Conservation (phyloP, 2,797 vertebrate genomes). For the Monodelphis domestica region DNA sequence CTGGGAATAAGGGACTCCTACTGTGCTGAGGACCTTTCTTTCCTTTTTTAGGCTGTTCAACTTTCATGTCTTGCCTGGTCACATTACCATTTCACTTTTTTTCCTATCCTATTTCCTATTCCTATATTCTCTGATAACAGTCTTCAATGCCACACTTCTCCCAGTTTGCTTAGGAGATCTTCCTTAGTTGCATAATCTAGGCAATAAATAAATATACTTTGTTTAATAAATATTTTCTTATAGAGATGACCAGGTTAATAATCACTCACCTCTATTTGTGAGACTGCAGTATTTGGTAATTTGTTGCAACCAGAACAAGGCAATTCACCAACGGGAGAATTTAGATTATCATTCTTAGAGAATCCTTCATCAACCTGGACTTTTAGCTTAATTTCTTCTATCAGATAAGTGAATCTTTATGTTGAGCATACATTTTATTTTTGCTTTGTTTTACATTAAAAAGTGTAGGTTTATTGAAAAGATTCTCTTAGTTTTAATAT, state of each 20-base stretch:
- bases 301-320: background rate
- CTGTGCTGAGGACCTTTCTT: background rate
- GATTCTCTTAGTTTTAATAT: background rate
- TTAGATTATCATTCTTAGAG: background rate
- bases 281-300: background rate
- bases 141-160: background rate
- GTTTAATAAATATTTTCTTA: background rate
- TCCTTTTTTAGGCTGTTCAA: background rate
- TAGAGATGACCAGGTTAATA: background rate
- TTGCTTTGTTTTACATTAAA: background rate
- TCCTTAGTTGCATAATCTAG: no score
- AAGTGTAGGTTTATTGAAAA: background rate
- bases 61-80: background rate
- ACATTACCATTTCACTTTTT: background rate
- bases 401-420: background rate
- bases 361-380: background rate
- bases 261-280: background rate
- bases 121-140: no score
- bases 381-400: background rate
- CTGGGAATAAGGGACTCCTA: background rate
- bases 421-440: background rate
- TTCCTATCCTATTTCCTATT: background rate
- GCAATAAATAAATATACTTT: background rate
- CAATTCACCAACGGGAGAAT: background rate
- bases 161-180: background rate